These are phyloP conservation scores for Cygnus olor DNA, from an alignment of 2,797 vertebrate species.

Conservation along the genomic window DNA sequence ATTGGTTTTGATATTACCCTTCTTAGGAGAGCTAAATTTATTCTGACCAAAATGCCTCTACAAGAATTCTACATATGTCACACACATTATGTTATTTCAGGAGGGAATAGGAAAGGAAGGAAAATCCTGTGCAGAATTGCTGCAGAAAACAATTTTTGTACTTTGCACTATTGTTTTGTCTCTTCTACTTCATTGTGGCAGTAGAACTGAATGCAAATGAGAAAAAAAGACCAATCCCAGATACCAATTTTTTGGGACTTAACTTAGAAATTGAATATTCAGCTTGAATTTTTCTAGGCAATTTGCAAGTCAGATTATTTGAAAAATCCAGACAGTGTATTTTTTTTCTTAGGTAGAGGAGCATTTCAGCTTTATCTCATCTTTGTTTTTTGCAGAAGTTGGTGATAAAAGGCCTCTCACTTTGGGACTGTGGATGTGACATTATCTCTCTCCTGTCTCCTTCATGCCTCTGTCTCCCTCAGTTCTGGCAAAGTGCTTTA, in stretches of 20 bases:
- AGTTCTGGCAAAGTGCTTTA: not conserved
- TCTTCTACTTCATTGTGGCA: not conserved
- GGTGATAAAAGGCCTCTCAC: not conserved
- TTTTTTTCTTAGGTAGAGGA: not conserved
- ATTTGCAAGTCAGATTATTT: conserved; percentile 48
- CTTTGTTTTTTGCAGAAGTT: not conserved
- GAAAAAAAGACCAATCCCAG: not conserved
- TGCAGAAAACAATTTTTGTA: conserved; percentile 36
- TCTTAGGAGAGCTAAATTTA: not conserved
- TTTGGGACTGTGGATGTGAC: not conserved
- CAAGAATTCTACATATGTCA: not conserved
- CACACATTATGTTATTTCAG: not conserved
- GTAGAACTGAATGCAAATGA: conserved; percentile 35
- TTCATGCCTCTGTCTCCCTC: not conserved
- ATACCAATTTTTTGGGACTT: not conserved
- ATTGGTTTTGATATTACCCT: not conserved
- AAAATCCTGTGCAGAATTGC: conserved; percentile 30
- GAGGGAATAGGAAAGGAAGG: not conserved
- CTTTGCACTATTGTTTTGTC: conserved; percentile 12
- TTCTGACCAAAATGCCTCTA: not conserved
- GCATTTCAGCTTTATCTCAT: not conserved
- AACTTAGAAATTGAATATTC: conserved; percentile 30
- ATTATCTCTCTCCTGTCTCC: not conserved
- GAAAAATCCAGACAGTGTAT: not conserved
- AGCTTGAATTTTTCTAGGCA: not conserved